Conservation (phyloP, 2,888 invertebrate genomes). For the Caradrina clavipalpis region DNA sequence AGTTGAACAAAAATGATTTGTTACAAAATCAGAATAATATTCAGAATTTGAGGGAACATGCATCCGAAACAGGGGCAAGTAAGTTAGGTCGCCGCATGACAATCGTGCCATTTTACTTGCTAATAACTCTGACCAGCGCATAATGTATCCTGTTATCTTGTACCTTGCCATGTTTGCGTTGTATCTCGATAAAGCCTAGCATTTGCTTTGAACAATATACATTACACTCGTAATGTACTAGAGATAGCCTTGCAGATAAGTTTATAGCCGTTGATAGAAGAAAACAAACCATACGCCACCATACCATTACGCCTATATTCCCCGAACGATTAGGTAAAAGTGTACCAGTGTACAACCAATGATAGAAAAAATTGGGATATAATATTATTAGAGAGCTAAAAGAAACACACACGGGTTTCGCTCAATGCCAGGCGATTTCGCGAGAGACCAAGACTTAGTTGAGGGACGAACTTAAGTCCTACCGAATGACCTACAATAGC, state of each 20-base stretch:
- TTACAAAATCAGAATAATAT: conserved; percentile 14
- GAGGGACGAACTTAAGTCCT: neutral
- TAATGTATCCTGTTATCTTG: conserved; percentile 70
- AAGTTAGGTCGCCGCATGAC: conserved; percentile 73
- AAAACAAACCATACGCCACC: no score
- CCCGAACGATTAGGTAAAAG: no score
- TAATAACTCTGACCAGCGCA: conserved; percentile 73
- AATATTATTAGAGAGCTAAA: neutral
- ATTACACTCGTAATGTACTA: conserved; percentile 3
- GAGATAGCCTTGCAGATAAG: conserved; percentile 11
- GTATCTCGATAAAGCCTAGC: conserved; percentile 50
- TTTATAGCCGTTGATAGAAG: neutral
- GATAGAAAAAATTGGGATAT: neutral
- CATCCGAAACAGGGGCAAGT: conserved; percentile 63
- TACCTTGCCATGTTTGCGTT: conserved; percentile 50
- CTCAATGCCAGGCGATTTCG: neutral
- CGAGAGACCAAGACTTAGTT: neutral
- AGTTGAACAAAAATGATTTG: neutral
- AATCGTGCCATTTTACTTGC: conserved; percentile 81
- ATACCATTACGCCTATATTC: no score
- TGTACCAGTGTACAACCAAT: neutral
- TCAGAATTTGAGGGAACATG: conserved; percentile 48
- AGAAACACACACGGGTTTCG: neutral
- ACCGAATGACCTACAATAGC: neutral
- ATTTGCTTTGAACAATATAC: conserved; percentile 32